Conservation (phyloP, 1,140 invertebrate genomes). For the Luehdorfia chinensis region DNA sequence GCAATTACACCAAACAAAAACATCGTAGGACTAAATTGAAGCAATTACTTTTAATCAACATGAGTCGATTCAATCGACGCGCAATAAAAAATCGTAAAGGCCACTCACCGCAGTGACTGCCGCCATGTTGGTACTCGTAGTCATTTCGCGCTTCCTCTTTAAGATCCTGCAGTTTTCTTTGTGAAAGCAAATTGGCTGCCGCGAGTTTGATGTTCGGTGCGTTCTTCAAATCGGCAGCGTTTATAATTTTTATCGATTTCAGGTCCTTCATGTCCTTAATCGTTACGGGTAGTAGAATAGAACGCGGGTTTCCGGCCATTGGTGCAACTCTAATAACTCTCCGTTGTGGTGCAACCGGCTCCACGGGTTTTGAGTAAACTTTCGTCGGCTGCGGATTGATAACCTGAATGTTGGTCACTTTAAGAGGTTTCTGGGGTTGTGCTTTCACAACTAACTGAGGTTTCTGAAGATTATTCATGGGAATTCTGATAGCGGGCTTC, state of each 20-base stretch:
- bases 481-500: constrained; percentile 51
- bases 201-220: constrained; percentile 75
- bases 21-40: constrained; percentile 15
- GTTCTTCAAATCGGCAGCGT: constrained; percentile 78
- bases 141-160: constrained; percentile 54
- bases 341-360: constrained; percentile 63
- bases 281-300: constrained; percentile 83
- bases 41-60: constrained; percentile 34
- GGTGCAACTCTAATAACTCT: constrained; percentile 78
- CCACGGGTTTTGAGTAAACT: constrained; percentile 63
- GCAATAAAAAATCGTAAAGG: constrained; percentile 6
- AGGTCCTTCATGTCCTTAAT: constrained; percentile 83
- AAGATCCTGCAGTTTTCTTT: constrained; percentile 65
- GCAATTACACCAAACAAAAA: constrained; percentile 17
- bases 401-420: constrained; percentile 65
- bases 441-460: constrained; percentile 66
- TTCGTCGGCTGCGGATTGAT: constrained; percentile 56
- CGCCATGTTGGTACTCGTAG: constrained; percentile 53
- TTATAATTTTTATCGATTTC: constrained; percentile 85
- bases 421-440: constrained; percentile 62
- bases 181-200: constrained; percentile 67
- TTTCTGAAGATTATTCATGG: constrained; percentile 41
- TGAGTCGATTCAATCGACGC: not conserved
- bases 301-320: constrained; percentile 79
- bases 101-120: constrained; percentile 55